Conservation (phyloP, 2,888 invertebrate species). For the Limnephilus rhombicus region DNA sequence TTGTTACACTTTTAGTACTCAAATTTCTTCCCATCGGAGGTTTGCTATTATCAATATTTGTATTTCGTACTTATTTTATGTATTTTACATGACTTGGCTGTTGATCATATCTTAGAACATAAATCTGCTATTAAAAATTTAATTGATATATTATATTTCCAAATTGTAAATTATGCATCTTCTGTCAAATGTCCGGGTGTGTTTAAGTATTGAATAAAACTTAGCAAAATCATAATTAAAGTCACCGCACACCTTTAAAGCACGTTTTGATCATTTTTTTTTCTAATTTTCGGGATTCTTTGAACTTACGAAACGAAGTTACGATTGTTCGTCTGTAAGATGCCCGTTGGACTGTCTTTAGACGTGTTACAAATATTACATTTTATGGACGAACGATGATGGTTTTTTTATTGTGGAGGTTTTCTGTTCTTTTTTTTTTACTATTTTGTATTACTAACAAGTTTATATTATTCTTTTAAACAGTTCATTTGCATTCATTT, state of each 20-base stretch:
- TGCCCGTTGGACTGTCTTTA: not conserved
- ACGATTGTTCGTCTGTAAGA: constrained; percentile 54
- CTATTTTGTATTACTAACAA: constrained; percentile 24
- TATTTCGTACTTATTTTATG: not conserved
- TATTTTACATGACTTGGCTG: not conserved
- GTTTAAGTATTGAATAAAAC: not conserved
- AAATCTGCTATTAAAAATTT: not conserved
- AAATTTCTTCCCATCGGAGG: too few relatives aligned
- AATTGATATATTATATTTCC: not conserved
- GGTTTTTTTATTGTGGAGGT: constrained; percentile 51
- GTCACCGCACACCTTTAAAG: not conserved
- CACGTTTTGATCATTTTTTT: not conserved
- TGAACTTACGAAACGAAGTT: constrained; percentile 15
- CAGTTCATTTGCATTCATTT: not conserved
- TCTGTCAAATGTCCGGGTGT: not conserved
- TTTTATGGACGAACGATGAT: constrained; percentile 65
- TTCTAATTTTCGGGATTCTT: constrained; percentile 33
- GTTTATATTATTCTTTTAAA: constrained; percentile 35
- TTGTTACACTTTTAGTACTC: too few relatives aligned
- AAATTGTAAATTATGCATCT: not conserved
- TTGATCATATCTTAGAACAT: not conserved
- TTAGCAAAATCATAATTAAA: not conserved
- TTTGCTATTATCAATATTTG: too few relatives aligned
- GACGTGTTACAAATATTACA: constrained; percentile 33
- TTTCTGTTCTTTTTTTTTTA: constrained; percentile 42